Evolutionary conservation across 2,797 vertebrate species (phyloP).

Genomic region (Tiaroga cobitis): DNA sequence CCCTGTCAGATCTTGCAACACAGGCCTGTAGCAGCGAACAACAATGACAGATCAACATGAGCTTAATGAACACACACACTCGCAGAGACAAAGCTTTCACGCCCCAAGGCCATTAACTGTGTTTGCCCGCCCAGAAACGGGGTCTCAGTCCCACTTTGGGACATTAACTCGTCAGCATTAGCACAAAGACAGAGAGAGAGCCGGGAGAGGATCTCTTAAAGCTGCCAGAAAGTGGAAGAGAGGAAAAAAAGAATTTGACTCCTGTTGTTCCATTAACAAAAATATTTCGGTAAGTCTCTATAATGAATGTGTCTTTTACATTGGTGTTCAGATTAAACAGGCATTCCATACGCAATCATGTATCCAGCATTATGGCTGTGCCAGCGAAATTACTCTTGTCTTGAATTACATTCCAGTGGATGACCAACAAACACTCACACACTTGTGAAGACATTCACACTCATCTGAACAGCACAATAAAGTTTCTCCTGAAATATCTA

Average conservation of each 20-base stretch:
- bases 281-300: not conserved
- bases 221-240: not conserved
- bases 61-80: slow-evolving; percentile 26
- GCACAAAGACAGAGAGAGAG: slow-evolving; percentile 8
- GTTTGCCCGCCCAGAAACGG: slow-evolving; percentile 35
- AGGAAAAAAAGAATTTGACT: not conserved
- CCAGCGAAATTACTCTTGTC: slow-evolving; percentile 71
- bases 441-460: slow-evolving; percentile 43
- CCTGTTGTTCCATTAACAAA: slow-evolving; percentile 13
- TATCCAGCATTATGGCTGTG: slow-evolving; percentile 69
- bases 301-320: not conserved
- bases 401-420: slow-evolving; percentile 73
- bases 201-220: not conserved
- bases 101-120: slow-evolving; percentile 44
- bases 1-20: slow-evolving; percentile 11
- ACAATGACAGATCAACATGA: slow-evolving; percentile 31
- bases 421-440: slow-evolving; percentile 50
- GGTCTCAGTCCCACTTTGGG: slow-evolving; percentile 31
- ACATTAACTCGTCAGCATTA: slow-evolving; percentile 6
- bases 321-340: not conserved
- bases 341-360: slow-evolving; percentile 31
- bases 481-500: not conserved
- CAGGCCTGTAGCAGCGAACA: slow-evolving; percentile 25
- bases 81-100: slow-evolving; percentile 28
- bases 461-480: slow-evolving; percentile 9